Conservation (phyloP, 2,888 invertebrate genomes). For the Biston stratarius region DNA sequence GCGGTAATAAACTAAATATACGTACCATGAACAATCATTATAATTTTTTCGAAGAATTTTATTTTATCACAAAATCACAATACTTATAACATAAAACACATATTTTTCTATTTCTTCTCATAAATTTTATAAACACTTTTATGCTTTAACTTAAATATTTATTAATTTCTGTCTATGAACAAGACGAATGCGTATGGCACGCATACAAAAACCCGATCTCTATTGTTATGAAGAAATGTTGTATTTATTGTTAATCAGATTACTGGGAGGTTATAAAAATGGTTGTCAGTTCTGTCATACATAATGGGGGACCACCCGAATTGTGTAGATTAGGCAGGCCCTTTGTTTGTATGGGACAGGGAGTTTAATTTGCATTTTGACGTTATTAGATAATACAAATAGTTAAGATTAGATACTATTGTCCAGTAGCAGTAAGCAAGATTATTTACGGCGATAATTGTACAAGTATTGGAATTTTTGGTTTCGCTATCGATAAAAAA, state of each 20-base stretch:
- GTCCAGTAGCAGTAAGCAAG: neutral
- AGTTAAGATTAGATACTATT: conserved; percentile 9
- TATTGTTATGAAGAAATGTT: conserved; percentile 46
- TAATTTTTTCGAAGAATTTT: no score
- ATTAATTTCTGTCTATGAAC: conserved; percentile 25
- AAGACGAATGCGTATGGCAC: conserved; percentile 35
- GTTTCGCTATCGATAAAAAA: no score
- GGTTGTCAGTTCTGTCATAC: conserved; percentile 59
- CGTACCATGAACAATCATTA: no score
- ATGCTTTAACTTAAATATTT: conserved; percentile 9
- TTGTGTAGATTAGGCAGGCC: conserved; percentile 43
- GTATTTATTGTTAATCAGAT: conserved; percentile 68
- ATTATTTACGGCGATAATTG: neutral
- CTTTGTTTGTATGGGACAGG: conserved; percentile 54
- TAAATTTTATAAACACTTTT: conserved; percentile 4
- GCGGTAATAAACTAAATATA: no score
- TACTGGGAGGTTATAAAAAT: conserved; percentile 60
- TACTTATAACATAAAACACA: no score
- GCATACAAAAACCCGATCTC: conserved; percentile 22
- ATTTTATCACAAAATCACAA: no score
- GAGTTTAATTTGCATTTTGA: conserved; percentile 45
- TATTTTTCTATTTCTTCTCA: conserved; percentile 1
- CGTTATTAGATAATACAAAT: conserved; percentile 34
- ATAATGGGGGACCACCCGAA: conserved; percentile 65
- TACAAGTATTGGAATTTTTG: neutral